Base-by-base conservation (phyloP, 2,113 vertebrate species). In the Ophiodon elongatus region DNA sequence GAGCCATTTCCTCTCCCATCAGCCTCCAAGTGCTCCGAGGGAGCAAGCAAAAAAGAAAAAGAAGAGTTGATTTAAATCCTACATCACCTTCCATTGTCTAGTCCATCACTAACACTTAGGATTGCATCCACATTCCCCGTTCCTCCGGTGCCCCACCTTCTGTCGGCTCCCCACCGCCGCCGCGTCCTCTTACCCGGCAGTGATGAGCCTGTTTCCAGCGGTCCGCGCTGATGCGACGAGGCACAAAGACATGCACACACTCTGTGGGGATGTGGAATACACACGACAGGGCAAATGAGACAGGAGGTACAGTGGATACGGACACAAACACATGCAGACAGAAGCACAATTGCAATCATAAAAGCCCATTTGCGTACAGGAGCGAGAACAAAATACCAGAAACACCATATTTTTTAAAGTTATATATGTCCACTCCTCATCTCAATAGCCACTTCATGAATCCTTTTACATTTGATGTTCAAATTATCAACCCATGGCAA, bases 51-150 rank as follows among this genome's bases (percentile, higher is more conserved):
- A 59, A 6, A 73, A 76, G 78, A 74, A 72, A 80, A 79, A 74
- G 73, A 89, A 83, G 74, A 76, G 85, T 89, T 89, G 88, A 92
- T 95, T 95, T 93, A 95, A 92, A 93, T 92, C 86, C 88, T 57
- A 77, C 92, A 92, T 93, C 91, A 93, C 82, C 64, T 91, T 82
- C 85, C 81, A 90, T 94, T 89, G 91, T 93, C 92, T 87, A 59
- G 64, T 88, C 89, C 84, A 93, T 94, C 88, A 89, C 79, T 93
- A 92, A 94, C 88, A 93, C 85, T 93, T 93, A 94, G 59, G 81
- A 66, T 31, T 67, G 79, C 43, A 59, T 84, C 85, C 74, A 78
- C 63, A 65, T 75, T 31, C 74, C 75, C 62, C 10, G 19, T 72
- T 50, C 68, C 76, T 57, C 41, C 63, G 1, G 35, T 68, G 50